Percentiles rank a stretch among this genome's conserved stretches.
These are phyloP conservation scores for Cotesia congregata DNA, from an alignment of 2,888 invertebrate genomes.

Conservation along the genomic window DNA sequence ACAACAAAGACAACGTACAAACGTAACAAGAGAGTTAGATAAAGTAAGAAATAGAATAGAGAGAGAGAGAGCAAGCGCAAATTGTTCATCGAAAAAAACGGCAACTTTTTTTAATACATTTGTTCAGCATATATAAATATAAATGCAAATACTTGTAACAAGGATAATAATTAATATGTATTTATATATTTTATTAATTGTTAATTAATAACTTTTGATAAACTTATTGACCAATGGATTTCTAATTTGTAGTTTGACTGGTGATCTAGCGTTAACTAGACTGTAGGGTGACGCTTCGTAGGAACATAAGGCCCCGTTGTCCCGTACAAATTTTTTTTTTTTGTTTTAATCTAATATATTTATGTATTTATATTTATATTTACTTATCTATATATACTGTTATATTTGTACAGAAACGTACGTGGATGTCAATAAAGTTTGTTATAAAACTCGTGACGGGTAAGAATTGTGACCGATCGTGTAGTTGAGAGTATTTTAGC, in stretches of 20 bases:
- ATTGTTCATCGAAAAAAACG: constrained; percentile 32
- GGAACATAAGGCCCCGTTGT: not conserved
- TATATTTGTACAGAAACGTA: not conserved
- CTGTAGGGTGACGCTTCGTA: not conserved
- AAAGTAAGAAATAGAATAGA: constrained; percentile 5
- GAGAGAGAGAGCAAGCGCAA: constrained; percentile 30
- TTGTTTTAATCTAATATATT: not conserved
- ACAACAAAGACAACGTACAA: constrained; percentile 8
- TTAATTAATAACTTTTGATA: too few relatives aligned
- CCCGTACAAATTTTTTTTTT: not conserved
- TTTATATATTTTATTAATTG: too few relatives aligned
- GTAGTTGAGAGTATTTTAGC: constrained; percentile 4
- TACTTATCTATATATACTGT: not conserved
- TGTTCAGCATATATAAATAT: constrained; percentile 1
- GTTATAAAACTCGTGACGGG: not conserved
- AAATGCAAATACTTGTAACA: not conserved
- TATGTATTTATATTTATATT: not conserved
- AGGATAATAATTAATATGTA: not conserved
- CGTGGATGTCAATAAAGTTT: not conserved
- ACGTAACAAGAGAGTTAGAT: constrained; percentile 2
- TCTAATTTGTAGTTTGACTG: too few relatives aligned
- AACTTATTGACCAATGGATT: too few relatives aligned
- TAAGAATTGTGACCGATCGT: not conserved
- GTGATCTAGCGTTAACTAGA: not conserved
- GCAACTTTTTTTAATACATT: constrained; percentile 8